Base-by-base conservation (phyloP, 2,888 invertebrate species). In the Melinaea marsaeus region DNA sequence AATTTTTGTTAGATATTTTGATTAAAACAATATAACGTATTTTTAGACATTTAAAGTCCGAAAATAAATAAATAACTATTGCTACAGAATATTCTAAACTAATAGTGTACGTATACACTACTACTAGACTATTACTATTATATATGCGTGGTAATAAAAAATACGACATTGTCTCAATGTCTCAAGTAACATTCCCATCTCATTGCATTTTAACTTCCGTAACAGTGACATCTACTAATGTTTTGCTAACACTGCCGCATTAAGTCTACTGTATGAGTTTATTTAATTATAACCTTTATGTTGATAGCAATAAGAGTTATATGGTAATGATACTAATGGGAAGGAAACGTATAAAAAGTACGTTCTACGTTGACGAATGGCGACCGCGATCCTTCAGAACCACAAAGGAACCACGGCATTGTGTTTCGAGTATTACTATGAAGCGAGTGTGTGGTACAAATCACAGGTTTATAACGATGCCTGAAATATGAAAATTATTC, bases 351-450 rank as follows among this genome's bases (percentile, higher is more conserved):
- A 65, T 70, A 70, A 70, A 70, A 70, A 69, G 67, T 68, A 60
- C 51, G 63, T 63, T 59, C 64, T 60, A 60, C 67, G 71, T 62
- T 77, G 76, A 76, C 79, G 75, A 74, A 77, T 76, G 75, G 72
- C 71, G 71, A 71, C 72, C 73, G 72, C 68, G 71, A 73, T 76
- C 76, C 79, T 76, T 77, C 74, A 74, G 59, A 66, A 67, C 75
- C 73, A 79, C 80, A 80, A 82, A 81, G 80, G 74, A 76, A 73
- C 72, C 74, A 64, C 68, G 72, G 75, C 75, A 79, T 83, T 83
- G 81, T 83, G 79, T 79, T 80, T 79, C 75, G 74, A 82, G 83
- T 79, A 79, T 75, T 75, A 74, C 77, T 69, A 72, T 69, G 72
- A 70, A 69, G 68, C 68, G 68, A 69, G 37, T 51, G 60, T 33